Evolutionary conservation across 1,140 invertebrate genomes (phyloP), one percentile per base, ranked within the genome.

Genomic region (Anoplophora glabripennis): DNA sequence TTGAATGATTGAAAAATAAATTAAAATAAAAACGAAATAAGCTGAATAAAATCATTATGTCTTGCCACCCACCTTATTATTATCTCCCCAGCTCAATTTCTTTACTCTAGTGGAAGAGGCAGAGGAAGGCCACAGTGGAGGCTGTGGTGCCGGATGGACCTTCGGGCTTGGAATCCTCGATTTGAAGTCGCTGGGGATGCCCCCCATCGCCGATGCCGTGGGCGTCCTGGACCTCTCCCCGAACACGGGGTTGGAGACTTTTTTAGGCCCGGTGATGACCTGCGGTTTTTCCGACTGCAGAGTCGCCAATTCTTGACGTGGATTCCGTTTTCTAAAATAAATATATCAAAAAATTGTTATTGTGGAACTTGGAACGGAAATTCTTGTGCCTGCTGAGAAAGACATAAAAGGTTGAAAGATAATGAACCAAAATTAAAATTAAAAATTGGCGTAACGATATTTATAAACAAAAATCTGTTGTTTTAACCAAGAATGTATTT

Each of bases 71-170:
- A 40, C 14, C 38, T 40, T 36, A 55, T 70, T 73, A 61, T 88
- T 86, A 69, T 89, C 86, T 64, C 87, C 84, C 86, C 87, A 89
- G 44, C 85, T 88, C 11, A 89, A 73, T 67, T 88, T 89, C 67
- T 89, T 89, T 0, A 88, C 83, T 54, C 85, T 77, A 46, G 81
- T 77, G 0, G 85, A 83, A 17, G 84, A 81, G 8, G 84, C 83
- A 3, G 73, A 70, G 18, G 53, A 49, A 8, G 68, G 67, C 72
- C 71, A 74, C 40, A 66, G 70, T 10, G 64, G 64, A 9, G 70
- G 71, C 53, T 72, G 67, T 9, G 74, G 74, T 9, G 74, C 74
- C 8, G 74, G 74, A 69, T 76, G 70, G 10, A 75, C 68, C 66
- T 76, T 75, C 7, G 69, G 68, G 61, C 69, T 75, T 7, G 70